Conservation (phyloP, 2,888 invertebrate species). For the Ctenicera cuprea region DNA sequence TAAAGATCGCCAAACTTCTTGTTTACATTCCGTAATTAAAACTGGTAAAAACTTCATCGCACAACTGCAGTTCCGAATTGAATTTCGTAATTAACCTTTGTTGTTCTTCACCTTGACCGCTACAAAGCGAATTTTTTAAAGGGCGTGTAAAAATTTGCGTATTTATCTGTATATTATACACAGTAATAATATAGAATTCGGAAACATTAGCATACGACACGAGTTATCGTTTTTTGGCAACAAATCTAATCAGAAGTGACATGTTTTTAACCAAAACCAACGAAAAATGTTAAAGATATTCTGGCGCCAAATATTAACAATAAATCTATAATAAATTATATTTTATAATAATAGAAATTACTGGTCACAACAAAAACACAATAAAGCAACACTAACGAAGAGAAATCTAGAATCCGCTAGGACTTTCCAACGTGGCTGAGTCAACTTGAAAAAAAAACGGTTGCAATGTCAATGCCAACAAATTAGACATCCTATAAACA, state of each 20-base stretch:
- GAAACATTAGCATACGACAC: conserved; percentile 6
- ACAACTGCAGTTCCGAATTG: conserved; percentile 2
- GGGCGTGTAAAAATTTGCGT: not conserved
- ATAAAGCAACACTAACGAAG: too few relatives aligned
- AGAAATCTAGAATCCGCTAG: too few relatives aligned
- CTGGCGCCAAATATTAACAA: conserved; percentile 3
- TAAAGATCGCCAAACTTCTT: too few relatives aligned
- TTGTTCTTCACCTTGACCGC: conserved; percentile 9
- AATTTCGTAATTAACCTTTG: conserved; percentile 1
- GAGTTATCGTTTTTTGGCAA: not conserved
- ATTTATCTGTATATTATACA: conserved; percentile 15
- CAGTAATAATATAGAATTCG: not conserved
- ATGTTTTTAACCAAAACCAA: too few relatives aligned
- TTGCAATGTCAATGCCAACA: too few relatives aligned
- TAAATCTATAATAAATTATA: conserved; percentile 1
- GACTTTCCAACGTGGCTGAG: too few relatives aligned
- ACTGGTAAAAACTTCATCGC: not conserved
- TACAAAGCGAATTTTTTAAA: not conserved
- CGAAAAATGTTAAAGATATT: not conserved
- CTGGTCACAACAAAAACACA: not conserved
- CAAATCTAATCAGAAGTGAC: not conserved
- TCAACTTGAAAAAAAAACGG: too few relatives aligned
- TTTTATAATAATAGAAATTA: not conserved
- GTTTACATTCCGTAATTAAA: conserved; percentile 4
- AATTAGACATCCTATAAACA: too few relatives aligned